Evolutionary conservation across 1,140 invertebrate genomes (phyloP).

Genomic region (Drosophila tsacasi): DNA sequence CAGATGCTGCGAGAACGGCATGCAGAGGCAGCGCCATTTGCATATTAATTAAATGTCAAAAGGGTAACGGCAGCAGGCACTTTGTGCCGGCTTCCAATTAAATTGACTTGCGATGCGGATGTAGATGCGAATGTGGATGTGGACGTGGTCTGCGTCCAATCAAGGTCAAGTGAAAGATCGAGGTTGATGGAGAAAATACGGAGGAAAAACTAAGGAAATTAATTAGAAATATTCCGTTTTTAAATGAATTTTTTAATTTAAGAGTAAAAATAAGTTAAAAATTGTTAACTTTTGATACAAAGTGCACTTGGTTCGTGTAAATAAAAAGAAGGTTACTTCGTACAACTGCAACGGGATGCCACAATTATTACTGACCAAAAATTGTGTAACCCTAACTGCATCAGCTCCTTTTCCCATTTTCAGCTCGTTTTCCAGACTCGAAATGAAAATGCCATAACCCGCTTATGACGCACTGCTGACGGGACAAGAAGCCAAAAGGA

Average conservation of each 20-base stretch:
- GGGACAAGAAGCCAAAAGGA: conserved; percentile 8
- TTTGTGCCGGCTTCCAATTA: conserved; percentile 43
- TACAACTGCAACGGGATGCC: conserved; percentile 4
- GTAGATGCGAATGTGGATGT: not conserved
- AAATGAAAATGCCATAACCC: conserved; percentile 72
- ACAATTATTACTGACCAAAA: conserved; percentile 1
- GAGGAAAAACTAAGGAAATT: not conserved
- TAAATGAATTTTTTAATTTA: too few relatives aligned
- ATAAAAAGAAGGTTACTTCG: not conserved
- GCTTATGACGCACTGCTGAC: conserved; percentile 64
- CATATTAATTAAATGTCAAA: conserved; percentile 83
- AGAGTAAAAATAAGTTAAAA: too few relatives aligned
- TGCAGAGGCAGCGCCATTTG: conserved; percentile 57
- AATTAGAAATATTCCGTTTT: not conserved
- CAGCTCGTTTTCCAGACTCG: conserved; percentile 11
- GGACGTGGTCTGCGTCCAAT: conserved; percentile 9
- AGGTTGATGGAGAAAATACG: not conserved
- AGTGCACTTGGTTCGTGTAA: not conserved
- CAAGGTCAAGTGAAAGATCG: conserved; percentile 13
- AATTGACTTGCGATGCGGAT: conserved; percentile 41
- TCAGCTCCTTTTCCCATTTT: conserved; percentile 7
- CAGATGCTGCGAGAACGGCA: conserved; percentile 37
- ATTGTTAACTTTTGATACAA: too few relatives aligned
- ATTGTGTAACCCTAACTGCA: conserved; percentile 4
- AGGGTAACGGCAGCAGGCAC: conserved; percentile 57